A percentile compares a stretch with the other conserved stretches of the same genome.
Conservation (phyloP, 1,140 invertebrate genomes). For the Xylocopa sonorina region DNA sequence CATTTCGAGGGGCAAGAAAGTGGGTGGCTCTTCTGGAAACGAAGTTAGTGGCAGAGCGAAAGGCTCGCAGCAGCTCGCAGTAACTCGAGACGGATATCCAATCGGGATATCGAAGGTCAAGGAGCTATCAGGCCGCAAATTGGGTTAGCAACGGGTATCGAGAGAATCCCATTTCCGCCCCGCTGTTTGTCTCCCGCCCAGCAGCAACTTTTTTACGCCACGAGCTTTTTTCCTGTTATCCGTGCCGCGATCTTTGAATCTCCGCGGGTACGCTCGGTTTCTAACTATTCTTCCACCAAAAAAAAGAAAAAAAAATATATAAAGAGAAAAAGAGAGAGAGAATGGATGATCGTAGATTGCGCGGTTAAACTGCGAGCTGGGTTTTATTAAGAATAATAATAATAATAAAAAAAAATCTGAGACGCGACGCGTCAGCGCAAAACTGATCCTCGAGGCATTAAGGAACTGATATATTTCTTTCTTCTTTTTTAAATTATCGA, state of each 20-base stretch:
- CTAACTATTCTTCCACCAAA: conserved; percentile 48
- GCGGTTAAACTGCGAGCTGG: too few relatives aligned
- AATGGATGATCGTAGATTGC: too few relatives aligned
- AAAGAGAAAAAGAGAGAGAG: too few relatives aligned
- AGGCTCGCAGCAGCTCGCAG: conserved; percentile 49
- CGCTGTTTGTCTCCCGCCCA: conserved; percentile 58
- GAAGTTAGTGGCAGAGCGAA: conserved; percentile 62
- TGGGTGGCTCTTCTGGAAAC: conserved; percentile 41
- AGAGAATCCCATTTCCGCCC: conserved; percentile 58
- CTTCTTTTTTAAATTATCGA: too few relatives aligned
- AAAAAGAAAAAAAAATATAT: too few relatives aligned
- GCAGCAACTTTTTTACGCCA: conserved; percentile 52
- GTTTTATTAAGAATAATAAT: too few relatives aligned
- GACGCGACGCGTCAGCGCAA: too few relatives aligned
- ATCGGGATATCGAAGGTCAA: conserved; percentile 68
- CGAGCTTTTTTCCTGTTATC: conserved; percentile 63
- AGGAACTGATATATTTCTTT: too few relatives aligned
- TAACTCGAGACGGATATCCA: conserved; percentile 66
- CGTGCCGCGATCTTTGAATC: conserved; percentile 58
- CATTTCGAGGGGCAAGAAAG: conserved; percentile 25
- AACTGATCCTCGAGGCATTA: too few relatives aligned
- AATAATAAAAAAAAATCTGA: conserved; percentile 25
- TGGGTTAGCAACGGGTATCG: conserved; percentile 60
- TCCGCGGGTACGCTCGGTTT: conserved; percentile 34
- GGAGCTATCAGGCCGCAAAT: conserved; percentile 65